Base-by-base conservation (phyloP, 2,888 invertebrate species). In the Willowsia nigromaculata region DNA sequence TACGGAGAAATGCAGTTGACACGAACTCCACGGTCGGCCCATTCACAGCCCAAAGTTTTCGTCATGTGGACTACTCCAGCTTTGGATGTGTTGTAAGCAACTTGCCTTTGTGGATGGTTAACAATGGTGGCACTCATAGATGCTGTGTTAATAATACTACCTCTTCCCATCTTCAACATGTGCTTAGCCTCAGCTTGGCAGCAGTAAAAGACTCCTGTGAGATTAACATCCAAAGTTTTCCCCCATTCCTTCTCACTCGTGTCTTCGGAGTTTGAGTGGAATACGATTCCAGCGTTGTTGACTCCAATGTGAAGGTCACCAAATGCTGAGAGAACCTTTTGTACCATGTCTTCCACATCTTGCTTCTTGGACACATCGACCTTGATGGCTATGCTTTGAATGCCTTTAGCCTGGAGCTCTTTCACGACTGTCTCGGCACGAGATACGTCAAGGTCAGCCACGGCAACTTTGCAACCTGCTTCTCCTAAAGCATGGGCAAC, bases 1-100 rank as follows among this genome's bases (percentile, higher is more conserved):
- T 90, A 92, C 92, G 92, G 92, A 37, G 92, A 92, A 76, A 92
- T 92, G 74, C 91, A 91, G 84, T 92, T 92, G 30, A 92, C 92
- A 13, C 89, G 78, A 30, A 92, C 91, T n/a, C 92, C 92, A 11
- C 91, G 85, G 7, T 90, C 90, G 13, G 90, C 90, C 92, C 92
- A 92, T 82, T 92, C 92, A n/a, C 90, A 68, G 76, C 91, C 92
- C 47, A 92, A 82, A n/a, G 91, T 90, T 71, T 92, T 91, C 27
- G 92, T 92, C 90, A 92, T 90, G 27, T 92, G 92, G 18, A 92
- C 91, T 30, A 91, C 91, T 0, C 85, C 92, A 56, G 92, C 92
- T 71, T 92, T 92, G 18, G 90, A 88, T 3, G 91, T 90, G 62
- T 92, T 92, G 88, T 92, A 92, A 13, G 92, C 91, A 40, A 90